Evolutionary conservation across 2,113 vertebrate species (phyloP), one percentile per base, ranked within the genome.

Genomic region (Bucco capensis): DNA sequence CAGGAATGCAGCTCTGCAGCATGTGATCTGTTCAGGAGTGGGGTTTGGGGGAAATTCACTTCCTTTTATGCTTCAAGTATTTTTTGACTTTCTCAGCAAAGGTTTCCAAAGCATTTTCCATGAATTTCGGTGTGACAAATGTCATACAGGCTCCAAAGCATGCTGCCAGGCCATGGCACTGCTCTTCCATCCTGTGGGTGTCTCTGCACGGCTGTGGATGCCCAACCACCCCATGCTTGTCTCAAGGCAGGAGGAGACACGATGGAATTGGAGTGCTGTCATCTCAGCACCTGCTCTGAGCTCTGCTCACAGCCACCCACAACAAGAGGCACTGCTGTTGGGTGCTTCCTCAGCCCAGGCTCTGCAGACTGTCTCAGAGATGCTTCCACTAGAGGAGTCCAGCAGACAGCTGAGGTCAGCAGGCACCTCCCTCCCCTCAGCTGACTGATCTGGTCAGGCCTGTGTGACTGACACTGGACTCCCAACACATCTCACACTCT

Each of bases 331-430:
- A 6, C 56, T 25, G 10, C 51, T 0, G 2, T 8, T 9, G 2
- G 58, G 14, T 14, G 4, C 38, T 24, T 25, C 42, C 42, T 28
- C 47, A 67, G 13, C 23, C 17, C 8, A 1, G 27, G 40, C 66
- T 51, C 31, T 23, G 42, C 38, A 56, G 66, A 15, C 5, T 30
- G 31, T 2, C 62, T 27, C 3, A 0, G 61, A 27, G 6, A 1
- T 2, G 28, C 27, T 31, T 53, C 12, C 4, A 1, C 10, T 9
- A 49, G 42, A 27, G 25, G 3, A 54, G 9, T 15, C 33, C 5
- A 4, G 61, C 61, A 33, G 47, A 33, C 37, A 61, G 46, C 54
- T 12, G 62, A 47, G 35, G 25, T 44, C 60, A 42, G 83, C 23
- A 44, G 50, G 47, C 40, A 9, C 19, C 6, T 50, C 19, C 31